phyloP scores from a whole-genome alignment of 2,113 vertebrate species.

The Lota lota region DNA sequence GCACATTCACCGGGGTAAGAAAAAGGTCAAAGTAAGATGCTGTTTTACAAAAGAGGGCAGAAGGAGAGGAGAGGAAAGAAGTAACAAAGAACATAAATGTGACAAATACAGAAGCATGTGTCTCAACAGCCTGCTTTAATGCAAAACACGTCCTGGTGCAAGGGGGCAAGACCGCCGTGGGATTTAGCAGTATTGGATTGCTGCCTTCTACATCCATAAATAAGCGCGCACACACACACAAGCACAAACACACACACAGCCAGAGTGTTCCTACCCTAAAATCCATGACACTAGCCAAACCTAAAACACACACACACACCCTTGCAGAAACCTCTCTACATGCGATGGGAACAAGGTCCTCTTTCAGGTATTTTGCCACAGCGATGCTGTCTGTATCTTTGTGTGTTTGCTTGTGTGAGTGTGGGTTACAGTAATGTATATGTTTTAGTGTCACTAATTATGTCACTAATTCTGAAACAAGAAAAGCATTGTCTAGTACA shows the following conservation, averaged over 20 bases:
- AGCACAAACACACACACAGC: conserved; percentile 3
- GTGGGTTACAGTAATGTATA: no score
- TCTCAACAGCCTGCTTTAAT: conserved; percentile 44
- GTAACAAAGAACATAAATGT: no score
- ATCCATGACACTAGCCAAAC: neutral
- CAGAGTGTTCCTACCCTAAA: neutral
- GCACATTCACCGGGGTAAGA: conserved; percentile 54
- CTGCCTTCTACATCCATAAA: conserved; percentile 39
- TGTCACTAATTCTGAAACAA: no score
- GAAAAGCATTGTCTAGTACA: no score
- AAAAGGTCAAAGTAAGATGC: conserved; percentile 54
- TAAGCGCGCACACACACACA: conserved; percentile 4
- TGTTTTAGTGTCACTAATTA: no score
- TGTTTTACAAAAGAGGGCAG: conserved; percentile 8
- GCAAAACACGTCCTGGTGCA: conserved; percentile 50
- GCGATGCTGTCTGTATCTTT: no score
- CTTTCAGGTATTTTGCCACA: no score
- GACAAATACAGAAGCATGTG: no score
- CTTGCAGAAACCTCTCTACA: neutral
- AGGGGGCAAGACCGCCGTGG: conserved; percentile 43
- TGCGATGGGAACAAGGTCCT: neutral
- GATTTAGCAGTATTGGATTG: conserved; percentile 53
- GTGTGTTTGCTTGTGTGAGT: no score
- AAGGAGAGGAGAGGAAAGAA: neutral
- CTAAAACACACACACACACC: neutral